phyloP scores from a whole-genome alignment of 2,888 invertebrate species.

The Epinotia bilunana region DNA sequence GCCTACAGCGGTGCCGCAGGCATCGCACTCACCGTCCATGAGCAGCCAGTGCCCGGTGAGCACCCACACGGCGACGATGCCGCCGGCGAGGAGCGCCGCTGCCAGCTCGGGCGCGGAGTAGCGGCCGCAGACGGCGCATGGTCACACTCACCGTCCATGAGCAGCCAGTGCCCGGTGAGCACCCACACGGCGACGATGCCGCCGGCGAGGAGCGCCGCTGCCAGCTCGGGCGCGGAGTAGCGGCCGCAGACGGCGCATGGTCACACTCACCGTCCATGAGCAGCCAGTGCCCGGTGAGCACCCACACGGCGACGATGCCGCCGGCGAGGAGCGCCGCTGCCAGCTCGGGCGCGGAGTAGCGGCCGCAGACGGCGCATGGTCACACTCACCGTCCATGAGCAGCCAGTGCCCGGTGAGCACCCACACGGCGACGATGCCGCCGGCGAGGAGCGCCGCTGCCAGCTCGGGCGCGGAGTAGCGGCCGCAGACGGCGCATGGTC shows the following conservation, averaged over 20 bases:
- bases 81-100: conserved; percentile 95
- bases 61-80: conserved; percentile 96
- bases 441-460: conserved; percentile 95
- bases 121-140: conserved; percentile 95
- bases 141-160: conserved; percentile 93
- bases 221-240: conserved; percentile 96
- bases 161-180: conserved; percentile 98
- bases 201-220: conserved; percentile 96
- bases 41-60: conserved; percentile 99
- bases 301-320: conserved; percentile 95
- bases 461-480: conserved; percentile 95
- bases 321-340: conserved; percentile 96
- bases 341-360: conserved; percentile 95
- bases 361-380: conserved; percentile 90
- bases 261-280: conserved; percentile 93
- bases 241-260: conserved; percentile 90
- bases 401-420: conserved; percentile 99
- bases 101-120: conserved; percentile 97
- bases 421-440: conserved; percentile 96
- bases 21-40: conserved; percentile 91
- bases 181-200: conserved; percentile 97
- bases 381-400: conserved; percentile 93
- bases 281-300: conserved; percentile 98
- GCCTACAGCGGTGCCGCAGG: conserved; percentile 86
- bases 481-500: conserved; percentile 90